Evolutionary conservation across 2,888 invertebrate genomes (phyloP).

Genomic region (Apodemia hepburni): DNA sequence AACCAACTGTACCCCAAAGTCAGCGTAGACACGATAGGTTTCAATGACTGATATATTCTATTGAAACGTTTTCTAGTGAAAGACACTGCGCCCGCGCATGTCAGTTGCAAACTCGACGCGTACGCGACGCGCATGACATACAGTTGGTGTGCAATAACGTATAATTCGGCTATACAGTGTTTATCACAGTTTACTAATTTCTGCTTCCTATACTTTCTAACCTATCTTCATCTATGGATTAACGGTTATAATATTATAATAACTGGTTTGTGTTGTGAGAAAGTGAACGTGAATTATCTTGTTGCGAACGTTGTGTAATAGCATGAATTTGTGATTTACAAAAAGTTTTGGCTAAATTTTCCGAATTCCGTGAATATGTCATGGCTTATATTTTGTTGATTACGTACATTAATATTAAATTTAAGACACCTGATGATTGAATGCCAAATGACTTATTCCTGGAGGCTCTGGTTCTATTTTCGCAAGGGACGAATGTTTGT

Average conservation of each 20-base stretch:
- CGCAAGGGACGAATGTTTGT: too few species aligned
- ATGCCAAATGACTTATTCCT: too few species aligned
- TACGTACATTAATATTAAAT: too few species aligned
- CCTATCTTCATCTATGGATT: not conserved
- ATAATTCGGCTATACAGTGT: constrained; percentile 32
- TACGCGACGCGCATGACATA: constrained; percentile 51
- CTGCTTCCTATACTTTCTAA: constrained; percentile 1
- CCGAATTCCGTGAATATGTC: too few species aligned
- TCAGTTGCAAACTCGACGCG: constrained; percentile 60
- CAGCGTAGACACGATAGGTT: constrained; percentile 11
- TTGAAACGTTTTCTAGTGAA: constrained; percentile 52
- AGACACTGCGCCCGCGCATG: constrained; percentile 53
- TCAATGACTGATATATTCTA: constrained; percentile 24
- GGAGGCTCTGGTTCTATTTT: too few species aligned
- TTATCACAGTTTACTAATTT: constrained; percentile 3
- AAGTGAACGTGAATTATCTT: constrained; percentile 7
- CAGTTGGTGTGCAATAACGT: constrained; percentile 31
- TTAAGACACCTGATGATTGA: too few species aligned
- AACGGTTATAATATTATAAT: not conserved
- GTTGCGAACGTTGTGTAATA: not conserved
- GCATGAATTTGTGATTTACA: not conserved
- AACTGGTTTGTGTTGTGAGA: not conserved
- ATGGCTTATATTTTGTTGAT: too few species aligned
- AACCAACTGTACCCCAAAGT: not conserved
- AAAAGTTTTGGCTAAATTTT: too few species aligned